Evolutionary conservation across 2,888 invertebrate species (phyloP).

Genomic region (Choristoneura rosaceana): DNA sequence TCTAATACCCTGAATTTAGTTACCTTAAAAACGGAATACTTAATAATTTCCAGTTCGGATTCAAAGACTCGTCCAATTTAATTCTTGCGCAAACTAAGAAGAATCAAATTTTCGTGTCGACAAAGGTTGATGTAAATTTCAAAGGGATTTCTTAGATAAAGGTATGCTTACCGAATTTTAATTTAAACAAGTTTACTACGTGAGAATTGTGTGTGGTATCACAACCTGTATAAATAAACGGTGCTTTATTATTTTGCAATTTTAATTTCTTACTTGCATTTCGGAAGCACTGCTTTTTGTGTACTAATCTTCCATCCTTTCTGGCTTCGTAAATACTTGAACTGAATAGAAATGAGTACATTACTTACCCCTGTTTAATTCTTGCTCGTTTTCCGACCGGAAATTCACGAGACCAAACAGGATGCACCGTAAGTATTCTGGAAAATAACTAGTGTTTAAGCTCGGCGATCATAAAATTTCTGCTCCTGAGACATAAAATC

Average conservation of each 20-base stretch:
- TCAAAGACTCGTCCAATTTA: slow-evolving; percentile 21
- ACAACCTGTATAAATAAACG: background rate
- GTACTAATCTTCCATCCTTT: background rate
- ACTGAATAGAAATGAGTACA: background rate
- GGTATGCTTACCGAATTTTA: slow-evolving; percentile 21
- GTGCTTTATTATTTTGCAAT: background rate
- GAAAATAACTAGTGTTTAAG: slow-evolving; percentile 64
- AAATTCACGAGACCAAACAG: slow-evolving; percentile 47
- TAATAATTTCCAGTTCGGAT: slow-evolving; percentile 60
- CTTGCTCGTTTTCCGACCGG: slow-evolving; percentile 55
- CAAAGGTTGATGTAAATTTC: slow-evolving; percentile 21
- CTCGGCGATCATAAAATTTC: slow-evolving; percentile 64
- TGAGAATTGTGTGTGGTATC: background rate
- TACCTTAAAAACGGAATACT: slow-evolving; percentile 63
- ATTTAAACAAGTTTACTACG: background rate
- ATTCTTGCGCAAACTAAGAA: slow-evolving; percentile 20
- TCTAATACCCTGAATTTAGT: slow-evolving; percentile 20
- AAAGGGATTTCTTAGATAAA: slow-evolving; percentile 9
- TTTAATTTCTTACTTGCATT: background rate
- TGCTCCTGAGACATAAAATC: slow-evolving; percentile 53
- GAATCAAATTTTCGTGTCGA: slow-evolving; percentile 24
- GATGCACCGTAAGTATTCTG: slow-evolving; percentile 60
- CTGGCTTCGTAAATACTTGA: background rate
- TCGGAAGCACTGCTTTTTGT: background rate
- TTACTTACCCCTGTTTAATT: slow-evolving; percentile 26